A percentile compares a stretch with the other conserved stretches of the same genome.
phyloP scores from a whole-genome alignment of 1,140 invertebrate genomes.

The Drosophila orena region DNA sequence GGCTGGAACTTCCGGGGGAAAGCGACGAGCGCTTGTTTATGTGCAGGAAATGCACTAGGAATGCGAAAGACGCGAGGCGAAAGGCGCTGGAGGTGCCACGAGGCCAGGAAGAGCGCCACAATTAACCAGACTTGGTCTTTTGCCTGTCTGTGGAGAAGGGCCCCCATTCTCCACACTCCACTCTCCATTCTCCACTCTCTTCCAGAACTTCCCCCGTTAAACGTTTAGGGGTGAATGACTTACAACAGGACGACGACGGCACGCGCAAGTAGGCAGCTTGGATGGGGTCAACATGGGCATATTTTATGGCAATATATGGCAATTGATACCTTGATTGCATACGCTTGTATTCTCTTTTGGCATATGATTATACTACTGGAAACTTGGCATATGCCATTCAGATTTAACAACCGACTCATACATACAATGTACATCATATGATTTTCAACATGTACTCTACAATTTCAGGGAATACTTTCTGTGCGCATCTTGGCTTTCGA shows the following conservation, averaged over 20 bases:
- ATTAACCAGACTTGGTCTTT: constrained; percentile 74
- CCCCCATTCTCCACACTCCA: neutral
- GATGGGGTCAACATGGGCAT: neutral
- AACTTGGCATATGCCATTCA: too few relatives aligned
- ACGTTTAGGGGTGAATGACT: constrained; percentile 69
- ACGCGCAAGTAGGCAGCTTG: neutral
- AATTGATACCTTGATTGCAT: neutral
- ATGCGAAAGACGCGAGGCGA: neutral
- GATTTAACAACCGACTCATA: too few relatives aligned
- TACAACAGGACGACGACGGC: constrained; percentile 4
- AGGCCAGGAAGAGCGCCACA: constrained; percentile 66
- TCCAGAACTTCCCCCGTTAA: constrained; percentile 18
- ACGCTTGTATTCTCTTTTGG: too few relatives aligned
- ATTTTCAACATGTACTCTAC: neutral
- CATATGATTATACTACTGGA: too few relatives aligned
- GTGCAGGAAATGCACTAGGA: constrained; percentile 74
- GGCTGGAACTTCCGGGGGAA: neutral
- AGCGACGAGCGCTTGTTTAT: constrained; percentile 59
- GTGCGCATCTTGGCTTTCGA: constrained; percentile 54
- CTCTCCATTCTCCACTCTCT: neutral
- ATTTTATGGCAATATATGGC: neutral
- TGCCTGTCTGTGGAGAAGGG: constrained; percentile 36
- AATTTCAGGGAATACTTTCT: constrained; percentile 7
- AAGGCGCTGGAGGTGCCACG: constrained; percentile 52
- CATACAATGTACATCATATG: too few relatives aligned